Conservation (phyloP, 2,113 vertebrate genomes). For the Leucosticte australis region DNA sequence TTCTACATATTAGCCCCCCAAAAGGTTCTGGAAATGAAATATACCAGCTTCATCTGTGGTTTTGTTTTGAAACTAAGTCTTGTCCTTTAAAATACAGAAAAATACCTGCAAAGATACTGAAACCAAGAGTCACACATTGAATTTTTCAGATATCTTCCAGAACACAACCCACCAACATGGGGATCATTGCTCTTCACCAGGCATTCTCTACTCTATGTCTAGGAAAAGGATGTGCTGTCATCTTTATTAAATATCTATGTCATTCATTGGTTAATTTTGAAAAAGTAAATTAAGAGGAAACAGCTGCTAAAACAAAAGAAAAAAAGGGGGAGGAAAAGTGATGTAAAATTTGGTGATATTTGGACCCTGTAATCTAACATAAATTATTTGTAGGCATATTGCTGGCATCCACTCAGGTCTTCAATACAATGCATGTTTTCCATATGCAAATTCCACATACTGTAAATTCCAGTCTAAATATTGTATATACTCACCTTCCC, state of each 20-base stretch:
- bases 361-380: background rate
- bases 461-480: background rate
- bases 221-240: background rate
- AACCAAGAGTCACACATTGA: fast-evolving
- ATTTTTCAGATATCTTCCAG: background rate
- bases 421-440: background rate
- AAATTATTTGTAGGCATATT: background rate
- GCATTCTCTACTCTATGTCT: background rate
- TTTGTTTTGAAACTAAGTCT: background rate
- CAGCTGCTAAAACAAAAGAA: background rate
- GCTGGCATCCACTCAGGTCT: background rate
- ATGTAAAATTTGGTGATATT: background rate
- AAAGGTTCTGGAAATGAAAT: background rate
- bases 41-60: background rate
- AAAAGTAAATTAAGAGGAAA: background rate
- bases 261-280: background rate
- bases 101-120: background rate
- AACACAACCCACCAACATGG: background rate
- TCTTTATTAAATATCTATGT: background rate
- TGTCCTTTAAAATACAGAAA: background rate
- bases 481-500: background rate
- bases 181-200: background rate
- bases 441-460: background rate
- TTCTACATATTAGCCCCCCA: background rate
- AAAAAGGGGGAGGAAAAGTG: background rate